Evolutionary conservation across 2,797 vertebrate genomes (phyloP), one percentile per base, ranked within the genome.

Genomic region (Uromys caudimaculatus): DNA sequence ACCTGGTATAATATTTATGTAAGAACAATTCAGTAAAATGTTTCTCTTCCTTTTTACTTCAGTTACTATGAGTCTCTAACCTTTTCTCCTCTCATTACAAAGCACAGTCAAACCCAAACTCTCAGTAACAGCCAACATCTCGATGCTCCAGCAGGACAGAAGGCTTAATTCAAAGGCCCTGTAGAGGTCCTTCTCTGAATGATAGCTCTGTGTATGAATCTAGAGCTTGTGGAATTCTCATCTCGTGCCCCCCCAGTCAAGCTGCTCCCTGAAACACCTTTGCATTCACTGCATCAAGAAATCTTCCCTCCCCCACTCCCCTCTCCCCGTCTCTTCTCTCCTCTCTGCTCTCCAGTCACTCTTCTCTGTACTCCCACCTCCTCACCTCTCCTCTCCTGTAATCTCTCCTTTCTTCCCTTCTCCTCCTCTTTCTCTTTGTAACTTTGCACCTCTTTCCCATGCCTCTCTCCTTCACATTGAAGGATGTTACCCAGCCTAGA

Each of bases 1-100:
- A 82, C 54, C 92, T 95, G 79, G 83, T 98, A 96, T 96, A 98
- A 97, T 98, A 98, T 98, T 98, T 98, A 98, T 98, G 93, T 97
- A 95, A 98, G 98, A 98, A 97, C 95, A 94, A 94, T 98, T 98
- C 98, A 93, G 95, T 98, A 98, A 98, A 95, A 89, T 96, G 91
- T 98, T 97, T 96, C 91, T 98, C 97, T 98, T 0, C 50, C 92
- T 98, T 98, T 98, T 98, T 98, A 97, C 96, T 98, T 97, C 97
- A 93, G 92, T 69, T 91, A 73, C 93, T 97, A 52, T 94, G 95
- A 90, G 92, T 93, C 91, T 78, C 10, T 79, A 29, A 38, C 91
- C 54, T 56, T 67, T n/a, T 89, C 91, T 93, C 87, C 87, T 93
- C 96, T 98, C 94, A 88, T n/a, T 81, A 97, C 93, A 96, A 98